Percentiles rank a stretch among this genome's conserved stretches.
phyloP scores from a whole-genome alignment of 2,797 vertebrate genomes.

The Phoeniculus purpureus region DNA sequence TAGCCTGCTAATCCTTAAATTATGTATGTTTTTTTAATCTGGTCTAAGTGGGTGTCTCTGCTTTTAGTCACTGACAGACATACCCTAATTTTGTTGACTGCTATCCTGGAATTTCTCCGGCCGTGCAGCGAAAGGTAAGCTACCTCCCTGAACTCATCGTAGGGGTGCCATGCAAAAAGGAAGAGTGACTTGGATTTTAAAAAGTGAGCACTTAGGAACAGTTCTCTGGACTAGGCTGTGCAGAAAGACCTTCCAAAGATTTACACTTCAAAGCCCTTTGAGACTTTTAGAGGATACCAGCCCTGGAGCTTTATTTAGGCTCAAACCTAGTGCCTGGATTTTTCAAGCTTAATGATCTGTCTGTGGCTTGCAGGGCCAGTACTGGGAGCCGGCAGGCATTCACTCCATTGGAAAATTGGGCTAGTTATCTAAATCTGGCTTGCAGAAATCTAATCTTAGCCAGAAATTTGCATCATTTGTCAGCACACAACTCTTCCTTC shows the following conservation, averaged over 20 bases:
- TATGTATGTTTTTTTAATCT: slow-evolving; percentile 53
- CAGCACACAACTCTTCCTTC: slow-evolving; percentile 46
- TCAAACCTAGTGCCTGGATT: neutral
- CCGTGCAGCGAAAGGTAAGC: slow-evolving; percentile 16
- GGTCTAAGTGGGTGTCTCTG: slow-evolving; percentile 45
- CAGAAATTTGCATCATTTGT: slow-evolving; percentile 39
- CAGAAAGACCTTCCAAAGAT: neutral
- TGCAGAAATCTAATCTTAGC: slow-evolving; percentile 38
- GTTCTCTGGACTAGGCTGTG: neutral
- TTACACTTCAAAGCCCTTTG: neutral
- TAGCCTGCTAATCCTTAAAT: slow-evolving; percentile 67
- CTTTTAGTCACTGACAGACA: slow-evolving; percentile 62
- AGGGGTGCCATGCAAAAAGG: neutral
- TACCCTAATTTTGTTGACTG: slow-evolving; percentile 36
- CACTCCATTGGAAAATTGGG: neutral
- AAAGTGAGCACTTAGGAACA: neutral
- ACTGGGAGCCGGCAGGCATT: neutral
- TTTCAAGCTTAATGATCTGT: neutral
- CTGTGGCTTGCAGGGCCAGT: neutral
- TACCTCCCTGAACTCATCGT: neutral
- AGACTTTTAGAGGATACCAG: neutral
- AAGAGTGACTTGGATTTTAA: neutral
- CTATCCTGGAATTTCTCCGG: slow-evolving; percentile 42
- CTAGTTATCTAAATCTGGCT: neutral
- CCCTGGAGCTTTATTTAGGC: neutral